Evolutionary conservation across 2,888 invertebrate genomes (phyloP).

Genomic region (Dascillus cervinus): DNA sequence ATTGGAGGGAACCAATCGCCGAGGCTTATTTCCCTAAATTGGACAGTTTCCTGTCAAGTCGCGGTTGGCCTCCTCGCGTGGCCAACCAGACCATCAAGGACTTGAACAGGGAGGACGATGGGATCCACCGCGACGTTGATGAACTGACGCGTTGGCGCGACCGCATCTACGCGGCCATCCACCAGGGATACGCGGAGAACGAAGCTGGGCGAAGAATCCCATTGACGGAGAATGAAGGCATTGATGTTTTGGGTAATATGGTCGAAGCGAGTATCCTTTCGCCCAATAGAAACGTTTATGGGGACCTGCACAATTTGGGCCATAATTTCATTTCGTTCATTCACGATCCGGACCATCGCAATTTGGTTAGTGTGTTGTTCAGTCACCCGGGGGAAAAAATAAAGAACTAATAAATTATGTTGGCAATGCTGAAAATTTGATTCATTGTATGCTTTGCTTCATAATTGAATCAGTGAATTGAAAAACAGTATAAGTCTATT

Average conservation of each 20-base stretch:
- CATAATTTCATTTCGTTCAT: constrained; percentile 69
- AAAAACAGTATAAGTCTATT: no score
- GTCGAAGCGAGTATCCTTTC: constrained; percentile 66
- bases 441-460: no score
- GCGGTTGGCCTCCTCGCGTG: constrained; percentile 68
- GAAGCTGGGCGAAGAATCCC: constrained; percentile 49
- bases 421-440: no score
- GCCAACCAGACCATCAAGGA: constrained; percentile 50
- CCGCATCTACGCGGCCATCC: constrained; percentile 63
- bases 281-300: constrained; percentile 62
- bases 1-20: constrained; percentile 60
- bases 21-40: constrained; percentile 83
- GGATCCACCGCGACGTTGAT: constrained; percentile 58
- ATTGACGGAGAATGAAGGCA: constrained; percentile 61
- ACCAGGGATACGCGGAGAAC: constrained; percentile 51
- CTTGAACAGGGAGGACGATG: constrained; percentile 60
- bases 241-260: constrained; percentile 72
- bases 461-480: no score
- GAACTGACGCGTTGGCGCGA: constrained; percentile 70
- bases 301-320: constrained; percentile 76
- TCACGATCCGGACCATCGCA: constrained; percentile 74
- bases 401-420: no score
- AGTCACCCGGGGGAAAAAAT: no score
- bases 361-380: constrained; percentile 50
- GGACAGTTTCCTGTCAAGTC: constrained; percentile 67